Conservation (phyloP, 1,140 invertebrate species). For the Amphibalanus amphitrite region DNA sequence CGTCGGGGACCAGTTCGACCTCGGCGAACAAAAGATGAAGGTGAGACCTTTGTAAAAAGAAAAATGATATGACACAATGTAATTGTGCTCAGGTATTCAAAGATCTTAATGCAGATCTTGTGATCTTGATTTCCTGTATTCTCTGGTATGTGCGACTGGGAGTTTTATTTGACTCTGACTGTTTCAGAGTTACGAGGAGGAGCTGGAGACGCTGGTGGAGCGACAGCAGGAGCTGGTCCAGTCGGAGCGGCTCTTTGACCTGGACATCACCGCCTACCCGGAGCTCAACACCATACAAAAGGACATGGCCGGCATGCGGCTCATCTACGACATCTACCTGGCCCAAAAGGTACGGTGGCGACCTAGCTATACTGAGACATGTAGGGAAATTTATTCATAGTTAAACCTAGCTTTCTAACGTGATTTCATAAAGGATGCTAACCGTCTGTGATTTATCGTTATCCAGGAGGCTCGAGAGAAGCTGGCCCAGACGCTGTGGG, state of each 20-base stretch:
- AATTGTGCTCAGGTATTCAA: no score
- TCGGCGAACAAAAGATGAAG: slow-evolving; percentile 47
- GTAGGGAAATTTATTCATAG: no score
- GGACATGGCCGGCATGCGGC: slow-evolving; percentile 51
- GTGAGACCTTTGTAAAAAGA: no score
- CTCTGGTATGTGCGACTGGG: no score
- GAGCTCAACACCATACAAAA: slow-evolving; percentile 47
- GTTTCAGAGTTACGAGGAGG: slow-evolving; percentile 35
- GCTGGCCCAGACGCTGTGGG: slow-evolving; percentile 75
- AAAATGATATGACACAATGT: no score
- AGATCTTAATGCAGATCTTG: no score
- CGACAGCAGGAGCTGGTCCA: slow-evolving; percentile 49
- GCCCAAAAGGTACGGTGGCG: slow-evolving; percentile 46
- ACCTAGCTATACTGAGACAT: no score
- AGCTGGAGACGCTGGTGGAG: slow-evolving; percentile 45
- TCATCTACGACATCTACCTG: slow-evolving; percentile 58
- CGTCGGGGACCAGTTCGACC: slow-evolving; percentile 53
- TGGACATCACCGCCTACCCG: slow-evolving; percentile 60
- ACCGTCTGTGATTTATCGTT: no score
- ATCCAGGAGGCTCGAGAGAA: slow-evolving; percentile 40
- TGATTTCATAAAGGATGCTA: no score
- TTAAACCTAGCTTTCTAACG: no score
- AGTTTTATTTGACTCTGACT: no score
- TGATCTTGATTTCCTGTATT: no score
- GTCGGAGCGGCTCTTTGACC: slow-evolving; percentile 69